A percentile compares a stretch with the other conserved stretches of the same genome.
Conservation (phyloP, 2,888 invertebrate genomes). For the Troilus luridus region DNA sequence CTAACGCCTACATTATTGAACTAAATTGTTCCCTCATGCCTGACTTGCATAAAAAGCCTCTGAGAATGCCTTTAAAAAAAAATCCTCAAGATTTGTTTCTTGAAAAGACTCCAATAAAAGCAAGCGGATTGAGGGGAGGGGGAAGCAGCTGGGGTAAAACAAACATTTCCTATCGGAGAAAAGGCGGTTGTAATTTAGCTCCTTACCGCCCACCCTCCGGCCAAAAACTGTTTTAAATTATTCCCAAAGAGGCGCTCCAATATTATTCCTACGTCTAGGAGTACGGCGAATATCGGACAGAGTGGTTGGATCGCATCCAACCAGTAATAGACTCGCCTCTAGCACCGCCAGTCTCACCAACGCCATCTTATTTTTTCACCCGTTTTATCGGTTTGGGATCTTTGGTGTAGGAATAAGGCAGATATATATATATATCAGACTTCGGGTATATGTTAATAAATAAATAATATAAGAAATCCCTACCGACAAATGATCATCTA, state of each 20-base stretch:
- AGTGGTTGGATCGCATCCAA: neutral
- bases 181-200: neutral
- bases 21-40: neutral
- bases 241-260: neutral
- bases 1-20: neutral
- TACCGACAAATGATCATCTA: too few relatives aligned
- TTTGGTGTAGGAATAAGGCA: neutral
- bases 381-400: neutral
- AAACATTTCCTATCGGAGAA: conserved; percentile 10
- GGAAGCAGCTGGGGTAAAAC: neutral
- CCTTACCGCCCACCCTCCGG: neutral
- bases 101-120: neutral
- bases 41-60: neutral
- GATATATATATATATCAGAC: too few relatives aligned
- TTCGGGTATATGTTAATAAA: too few relatives aligned
- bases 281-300: neutral
- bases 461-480: too few relatives aligned
- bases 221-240: neutral
- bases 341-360: neutral
- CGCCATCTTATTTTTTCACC: neutral
- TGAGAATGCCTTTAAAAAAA: neutral
- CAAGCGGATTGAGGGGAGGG: neutral
- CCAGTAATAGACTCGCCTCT: neutral
- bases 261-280: neutral
- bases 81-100: neutral